Evolutionary conservation across 2,888 invertebrate species (phyloP), one percentile per base, ranked within the genome.

Genomic region (Eupithecia pulchellata): DNA sequence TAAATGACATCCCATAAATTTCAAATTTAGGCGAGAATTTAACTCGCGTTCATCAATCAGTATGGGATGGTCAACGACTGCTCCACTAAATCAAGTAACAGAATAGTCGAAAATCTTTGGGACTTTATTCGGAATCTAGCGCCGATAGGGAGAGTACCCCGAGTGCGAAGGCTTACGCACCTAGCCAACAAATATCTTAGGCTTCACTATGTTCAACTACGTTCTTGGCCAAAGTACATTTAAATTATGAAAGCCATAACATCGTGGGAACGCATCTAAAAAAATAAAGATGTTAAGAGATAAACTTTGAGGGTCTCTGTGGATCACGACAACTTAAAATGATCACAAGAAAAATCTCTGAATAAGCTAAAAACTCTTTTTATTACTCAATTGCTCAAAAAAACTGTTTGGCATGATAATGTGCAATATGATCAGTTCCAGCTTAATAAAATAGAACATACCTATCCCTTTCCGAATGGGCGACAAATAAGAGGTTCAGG

Each of bases 231-330:
- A 47, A 20, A 20, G n/a, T 5, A n/a, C n/a, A n/a, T 42, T n/a
- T 42, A 42, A 47, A 47, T 9, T 20, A 11, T 20, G 20, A 47
- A 27, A 57, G 9, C 2, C 25, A 29, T 14, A 29, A 27, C 14
- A 57, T 57, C 55, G 55, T 57, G 55, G 17, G 55, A 57, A 57
- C 25, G 17, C n/a, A 57, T 27, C 55, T 57, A 57, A 27, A 42
- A n/a, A 42, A n/a, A 42, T 42, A 29, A 57, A 57, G 29, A 29
- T 57, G 17, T 57, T 14, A 29, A 14, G 27, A 55, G 14, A 27
- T 55, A 55, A 55, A 14, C 14, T 29, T 25, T 25, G 14, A 57
- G 55, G 5, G 29, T 13, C 13, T 55, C 27, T 57, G 55, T 57
- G 55, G 29, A 57, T 57, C 55, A 57, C 55, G 55, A 57, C 17